These are phyloP conservation scores for Drosophila seguyi DNA, from an alignment of 1,140 invertebrate species.

Conservation along the genomic window DNA sequence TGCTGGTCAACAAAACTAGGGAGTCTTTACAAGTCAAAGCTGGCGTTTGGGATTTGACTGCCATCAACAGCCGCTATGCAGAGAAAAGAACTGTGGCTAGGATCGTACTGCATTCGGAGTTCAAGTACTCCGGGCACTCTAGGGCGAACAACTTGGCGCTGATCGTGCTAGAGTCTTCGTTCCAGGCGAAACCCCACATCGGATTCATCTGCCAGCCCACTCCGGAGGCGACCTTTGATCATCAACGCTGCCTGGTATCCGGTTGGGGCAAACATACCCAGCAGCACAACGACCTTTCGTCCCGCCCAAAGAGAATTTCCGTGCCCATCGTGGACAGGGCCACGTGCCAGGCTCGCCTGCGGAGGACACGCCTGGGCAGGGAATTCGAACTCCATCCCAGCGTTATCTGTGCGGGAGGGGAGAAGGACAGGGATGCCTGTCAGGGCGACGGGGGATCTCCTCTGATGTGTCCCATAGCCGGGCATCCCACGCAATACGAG, in stretches of 20 bases:
- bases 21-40: not conserved
- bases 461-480: slow-evolving; percentile 87
- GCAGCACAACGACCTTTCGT: fast-evolving
- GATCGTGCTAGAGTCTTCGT: not conserved
- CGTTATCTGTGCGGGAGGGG: slow-evolving; percentile 87
- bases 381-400: slow-evolving; percentile 85
- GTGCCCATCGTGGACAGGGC: slow-evolving; percentile 85
- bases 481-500: slow-evolving; percentile 85
- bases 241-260: slow-evolving; percentile 7
- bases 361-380: slow-evolving; percentile 83
- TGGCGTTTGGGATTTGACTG: slow-evolving; percentile 4
- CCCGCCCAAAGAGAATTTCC: slow-evolving; percentile 87
- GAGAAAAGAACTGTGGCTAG: not conserved
- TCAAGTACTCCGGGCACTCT: not conserved
- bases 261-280: slow-evolving; percentile 3
- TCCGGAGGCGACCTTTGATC: not conserved
- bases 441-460: slow-evolving; percentile 91
- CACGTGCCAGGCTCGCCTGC: slow-evolving; percentile 85
- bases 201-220: slow-evolving; percentile 14
- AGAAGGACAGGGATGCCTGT: slow-evolving; percentile 89
- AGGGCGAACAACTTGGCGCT: not conserved
- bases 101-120: slow-evolving; percentile 9
- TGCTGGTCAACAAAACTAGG: not conserved
- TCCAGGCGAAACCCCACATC: not conserved
- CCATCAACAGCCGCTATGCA: not conserved